Base-by-base conservation (phyloP, 2,888 invertebrate species). In the Elegia similella region DNA sequence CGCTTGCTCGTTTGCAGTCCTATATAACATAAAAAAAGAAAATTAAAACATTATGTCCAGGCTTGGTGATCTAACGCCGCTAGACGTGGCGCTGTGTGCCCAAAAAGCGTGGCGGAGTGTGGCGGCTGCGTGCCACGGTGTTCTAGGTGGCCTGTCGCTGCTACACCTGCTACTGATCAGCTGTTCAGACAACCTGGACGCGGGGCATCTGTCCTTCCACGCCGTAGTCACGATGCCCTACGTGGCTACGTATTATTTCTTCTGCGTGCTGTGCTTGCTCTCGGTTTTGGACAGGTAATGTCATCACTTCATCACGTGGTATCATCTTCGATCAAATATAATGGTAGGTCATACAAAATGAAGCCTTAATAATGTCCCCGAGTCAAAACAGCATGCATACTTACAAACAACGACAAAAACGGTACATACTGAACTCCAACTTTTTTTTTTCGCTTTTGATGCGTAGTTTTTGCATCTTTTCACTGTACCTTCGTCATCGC, bases 251-350 rank as follows among this genome's bases (percentile, higher is more conserved):
- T 94, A 93, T 68, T 93, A 92, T 67, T 92, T 93, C 69, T 86
- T 94, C 60, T 92, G 93, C 56, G 90, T 93, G 1, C 76, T 93
- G 57, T 93, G 94, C 65, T 64, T 94, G 52, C 79, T 94, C 1
- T 93, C 94, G 0, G 93, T 94, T 34, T 83, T 93, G 65, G 94
- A 94, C 75, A 88, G 93, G 93, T 94, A 65, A 76, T 23, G 5
- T 23, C 5, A 23, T 5, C 23, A 5, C 5, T 23, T 3, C 23
- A 3, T 23, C 23, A 3, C 23, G n/a, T n/a, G n/a, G n/a, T n/a
- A n/a, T n/a, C n/a, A n/a, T n/a, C n/a, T n/a, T n/a, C n/a, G n/a
- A n/a, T n/a, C n/a, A n/a, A n/a, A n/a, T n/a, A n/a, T n/a, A n/a
- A n/a, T n/a, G n/a, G n/a, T n/a, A n/a, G n/a, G n/a, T n/a, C n/a